Conservation (phyloP, 2,888 invertebrate species). For the Oithona nana region DNA sequence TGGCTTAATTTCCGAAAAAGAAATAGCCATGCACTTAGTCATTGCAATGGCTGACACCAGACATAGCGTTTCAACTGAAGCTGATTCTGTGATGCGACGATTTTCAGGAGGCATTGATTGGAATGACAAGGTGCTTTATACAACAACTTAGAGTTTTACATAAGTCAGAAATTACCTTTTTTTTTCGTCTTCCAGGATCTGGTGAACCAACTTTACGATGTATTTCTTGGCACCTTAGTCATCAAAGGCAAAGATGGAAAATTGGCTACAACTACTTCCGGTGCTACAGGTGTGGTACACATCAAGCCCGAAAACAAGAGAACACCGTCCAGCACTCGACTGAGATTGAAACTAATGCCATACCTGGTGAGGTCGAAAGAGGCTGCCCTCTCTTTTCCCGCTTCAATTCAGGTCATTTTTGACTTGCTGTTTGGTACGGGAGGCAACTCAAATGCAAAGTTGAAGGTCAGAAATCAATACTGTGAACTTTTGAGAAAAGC, state of each 20-base stretch:
- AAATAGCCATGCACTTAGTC: conserved; percentile 53
- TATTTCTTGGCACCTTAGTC: conserved; percentile 4
- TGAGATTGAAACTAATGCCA: conserved; percentile 63
- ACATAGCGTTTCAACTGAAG: conserved; percentile 18
- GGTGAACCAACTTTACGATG: conserved; percentile 18
- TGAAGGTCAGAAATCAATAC: too few relatives aligned
- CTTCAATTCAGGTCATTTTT: conserved; percentile 67
- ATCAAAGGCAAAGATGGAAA: conserved; percentile 15
- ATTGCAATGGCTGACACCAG: conserved; percentile 68
- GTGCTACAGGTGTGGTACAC: too few relatives aligned
- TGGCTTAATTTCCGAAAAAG: conserved; percentile 52
- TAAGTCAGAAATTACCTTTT: too few relatives aligned
- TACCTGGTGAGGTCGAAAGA: conserved; percentile 44
- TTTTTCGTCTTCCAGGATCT: conserved; percentile 54
- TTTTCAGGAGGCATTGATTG: conserved; percentile 49
- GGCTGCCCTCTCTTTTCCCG: conserved; percentile 36
- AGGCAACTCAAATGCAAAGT: conserved; percentile 55
- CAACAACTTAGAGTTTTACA: conserved; percentile 55
- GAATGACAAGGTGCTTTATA: conserved; percentile 44
- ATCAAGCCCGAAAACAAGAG: conserved; percentile 47
- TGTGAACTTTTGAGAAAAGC: too few relatives aligned
- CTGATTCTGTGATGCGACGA: conserved; percentile 22
- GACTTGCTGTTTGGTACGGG: conserved; percentile 54
- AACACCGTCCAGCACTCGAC: conserved; percentile 56
- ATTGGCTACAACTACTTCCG: too few relatives aligned